Evolutionary conservation across 2,797 vertebrate species (phyloP).

Genomic region (Cryptoprocta ferox): DNA sequence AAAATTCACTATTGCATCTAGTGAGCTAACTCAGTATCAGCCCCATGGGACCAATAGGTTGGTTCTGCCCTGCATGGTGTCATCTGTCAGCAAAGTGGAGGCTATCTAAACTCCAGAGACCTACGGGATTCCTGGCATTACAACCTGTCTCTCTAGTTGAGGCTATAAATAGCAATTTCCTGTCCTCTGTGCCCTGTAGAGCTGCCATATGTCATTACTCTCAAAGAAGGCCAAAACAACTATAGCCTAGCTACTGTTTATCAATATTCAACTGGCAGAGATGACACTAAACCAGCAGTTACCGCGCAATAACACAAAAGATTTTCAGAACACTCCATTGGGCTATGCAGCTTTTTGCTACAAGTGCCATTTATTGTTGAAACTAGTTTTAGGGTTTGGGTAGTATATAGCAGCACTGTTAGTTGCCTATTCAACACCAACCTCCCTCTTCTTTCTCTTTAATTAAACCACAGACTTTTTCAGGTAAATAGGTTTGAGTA

Average conservation of each 20-base stretch:
- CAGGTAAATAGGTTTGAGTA: not conserved
- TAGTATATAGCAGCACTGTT: not conserved
- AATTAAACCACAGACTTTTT: not conserved
- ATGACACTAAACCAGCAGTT: not conserved
- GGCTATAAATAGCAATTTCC: slow-evolving; percentile 46
- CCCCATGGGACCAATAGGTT: not conserved
- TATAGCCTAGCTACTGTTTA: slow-evolving; percentile 15
- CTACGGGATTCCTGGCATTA: not conserved
- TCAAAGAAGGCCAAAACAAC: not conserved
- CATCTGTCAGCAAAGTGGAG: slow-evolving; percentile 33
- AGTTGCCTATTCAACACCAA: not conserved
- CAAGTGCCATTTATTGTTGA: slow-evolving; percentile 13
- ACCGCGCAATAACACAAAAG: not conserved
- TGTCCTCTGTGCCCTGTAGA: not conserved
- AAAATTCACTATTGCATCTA: not conserved
- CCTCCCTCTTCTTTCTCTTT: not conserved
- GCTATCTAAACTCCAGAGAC: not conserved
- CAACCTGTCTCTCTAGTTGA: not conserved
- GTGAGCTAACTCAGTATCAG: not conserved
- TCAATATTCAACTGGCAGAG: slow-evolving; percentile 11
- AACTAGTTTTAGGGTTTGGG: not conserved
- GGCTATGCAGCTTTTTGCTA: not conserved
- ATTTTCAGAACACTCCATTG: not conserved
- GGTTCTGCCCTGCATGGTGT: not conserved
- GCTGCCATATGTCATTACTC: slow-evolving; percentile 31